Base-by-base conservation (phyloP, 2,797 vertebrate species). In the Mormyrus hasselquistii region DNA sequence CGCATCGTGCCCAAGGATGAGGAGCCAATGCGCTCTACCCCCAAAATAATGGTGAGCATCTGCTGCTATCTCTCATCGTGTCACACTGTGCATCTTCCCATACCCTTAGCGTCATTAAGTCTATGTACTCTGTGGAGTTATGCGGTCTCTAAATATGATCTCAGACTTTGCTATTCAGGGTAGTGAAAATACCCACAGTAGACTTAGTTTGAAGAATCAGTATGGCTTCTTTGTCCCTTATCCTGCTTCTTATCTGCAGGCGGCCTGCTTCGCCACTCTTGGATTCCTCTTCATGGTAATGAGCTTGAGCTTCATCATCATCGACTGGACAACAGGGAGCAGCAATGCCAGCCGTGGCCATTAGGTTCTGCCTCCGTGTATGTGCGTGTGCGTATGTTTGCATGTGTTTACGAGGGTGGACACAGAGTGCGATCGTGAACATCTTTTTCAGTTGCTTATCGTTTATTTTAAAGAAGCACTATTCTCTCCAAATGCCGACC, bases 281-380 rank as follows among this genome's bases (percentile, higher is more conserved):
- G 99, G 99, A 0, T 91, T 99, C 91, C 94, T 96, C 92, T 98
- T 99, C 94, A 99, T 99, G 99, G 95, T 96, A 88, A 99, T 99
- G 99, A 99, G 98, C 91, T 93, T 99, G 94, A 98, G 98, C 93
- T 99, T 99, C 94, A 99, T 99, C 91, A 95, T 99, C 94, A 97
- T 95, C 0, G 98, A 99, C 94, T 99, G 98, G 99, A 95, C 95
- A 89, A 94, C 94, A 0, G 98, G 97, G 0, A 93, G 90, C 19
- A 90, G 94, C 90, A 95, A 65, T 57, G 94, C 94, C 0, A 95
- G 93, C 0, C 97, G 97, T 89, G 97, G 95, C 93, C 99, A 99
- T 95, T 99, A 99, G 95, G 92, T 85, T 88, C 90, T 69, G 90
- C 86, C 83, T 83, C 62, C 50, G 25, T 29, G 8, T 52, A 19